These are phyloP conservation scores for Lumbricus terrestris DNA, from an alignment of 2,888 invertebrate genomes.

Conservation along the genomic window DNA sequence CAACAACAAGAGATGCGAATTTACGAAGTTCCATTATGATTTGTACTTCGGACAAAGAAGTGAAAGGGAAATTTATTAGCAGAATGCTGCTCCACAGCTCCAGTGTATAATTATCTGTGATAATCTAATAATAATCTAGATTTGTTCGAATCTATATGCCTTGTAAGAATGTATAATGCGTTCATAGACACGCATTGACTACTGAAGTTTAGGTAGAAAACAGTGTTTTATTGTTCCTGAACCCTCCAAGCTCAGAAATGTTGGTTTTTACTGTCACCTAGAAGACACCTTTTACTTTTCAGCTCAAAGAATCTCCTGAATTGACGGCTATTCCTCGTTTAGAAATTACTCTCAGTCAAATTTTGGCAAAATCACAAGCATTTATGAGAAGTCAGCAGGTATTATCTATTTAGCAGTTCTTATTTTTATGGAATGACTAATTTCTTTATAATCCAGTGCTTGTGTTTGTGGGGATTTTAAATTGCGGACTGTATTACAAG, in stretches of 20 bases:
- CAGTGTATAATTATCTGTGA: background rate
- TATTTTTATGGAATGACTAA: background rate
- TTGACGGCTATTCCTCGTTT: conserved; percentile 18
- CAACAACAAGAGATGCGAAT: too few relatives aligned
- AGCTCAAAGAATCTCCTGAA: background rate
- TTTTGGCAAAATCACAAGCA: conserved; percentile 46
- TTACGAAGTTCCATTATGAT: background rate
- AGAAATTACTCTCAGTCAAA: conserved; percentile 36
- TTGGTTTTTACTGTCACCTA: background rate
- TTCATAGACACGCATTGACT: too few relatives aligned
- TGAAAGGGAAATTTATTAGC: background rate
- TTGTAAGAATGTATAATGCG: too few relatives aligned
- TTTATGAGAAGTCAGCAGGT: conserved; percentile 49
- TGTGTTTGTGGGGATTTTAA: background rate
- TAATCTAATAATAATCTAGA: too few relatives aligned
- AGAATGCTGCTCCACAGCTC: background rate
- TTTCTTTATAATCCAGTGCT: background rate
- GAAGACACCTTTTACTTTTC: conserved; percentile 9
- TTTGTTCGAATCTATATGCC: background rate
- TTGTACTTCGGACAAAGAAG: background rate
- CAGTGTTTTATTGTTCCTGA: background rate
- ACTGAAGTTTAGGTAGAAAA: too few relatives aligned
- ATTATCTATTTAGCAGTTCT: background rate
- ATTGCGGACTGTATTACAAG: background rate
- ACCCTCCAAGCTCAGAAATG: background rate